Conservation (phyloP, 1,140 invertebrate genomes). For the Bilobella aurantiaca region DNA sequence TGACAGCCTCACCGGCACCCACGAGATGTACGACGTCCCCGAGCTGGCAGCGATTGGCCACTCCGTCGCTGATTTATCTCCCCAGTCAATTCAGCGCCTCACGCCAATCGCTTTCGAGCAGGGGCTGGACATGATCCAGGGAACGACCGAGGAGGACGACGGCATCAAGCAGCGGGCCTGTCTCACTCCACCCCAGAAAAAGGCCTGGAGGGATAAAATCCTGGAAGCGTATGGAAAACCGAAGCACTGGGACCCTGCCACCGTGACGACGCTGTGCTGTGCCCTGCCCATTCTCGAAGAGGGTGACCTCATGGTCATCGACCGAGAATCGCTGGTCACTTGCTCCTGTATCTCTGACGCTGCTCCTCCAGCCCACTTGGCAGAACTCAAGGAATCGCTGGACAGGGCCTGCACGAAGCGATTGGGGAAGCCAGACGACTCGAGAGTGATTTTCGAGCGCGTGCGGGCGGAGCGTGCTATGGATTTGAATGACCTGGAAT, state of each 20-base stretch:
- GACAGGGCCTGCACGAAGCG: constrained; percentile 25
- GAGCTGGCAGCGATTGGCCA: constrained; percentile 29
- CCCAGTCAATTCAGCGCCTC: constrained; percentile 20
- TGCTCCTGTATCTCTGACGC: constrained; percentile 28
- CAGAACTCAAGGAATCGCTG: constrained; percentile 26
- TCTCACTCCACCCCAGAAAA: constrained; percentile 22
- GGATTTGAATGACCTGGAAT: constrained; percentile 29
- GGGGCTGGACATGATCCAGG: constrained; percentile 27
- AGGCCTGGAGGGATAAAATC: constrained; percentile 29
- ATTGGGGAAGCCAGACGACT: not conserved
- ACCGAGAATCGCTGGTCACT: constrained; percentile 17
- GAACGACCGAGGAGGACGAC: constrained; percentile 31
- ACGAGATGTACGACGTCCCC: constrained; percentile 19
- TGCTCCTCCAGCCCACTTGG: constrained; percentile 27
- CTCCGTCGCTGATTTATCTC: constrained; percentile 26
- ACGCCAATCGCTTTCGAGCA: constrained; percentile 32
- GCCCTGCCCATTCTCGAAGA: constrained; percentile 24
- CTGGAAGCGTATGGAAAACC: constrained; percentile 25
- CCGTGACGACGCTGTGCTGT: constrained; percentile 27
- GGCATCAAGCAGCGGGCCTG: constrained; percentile 29
- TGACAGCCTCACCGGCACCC: not conserved
- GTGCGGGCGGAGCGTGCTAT: constrained; percentile 23
- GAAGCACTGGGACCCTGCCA: constrained; percentile 21
- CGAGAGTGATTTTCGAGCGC: constrained; percentile 17
- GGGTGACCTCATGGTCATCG: constrained; percentile 16